Evolutionary conservation across 2,113 vertebrate species (phyloP).

Genomic region (Nycticryphes semicollaris): DNA sequence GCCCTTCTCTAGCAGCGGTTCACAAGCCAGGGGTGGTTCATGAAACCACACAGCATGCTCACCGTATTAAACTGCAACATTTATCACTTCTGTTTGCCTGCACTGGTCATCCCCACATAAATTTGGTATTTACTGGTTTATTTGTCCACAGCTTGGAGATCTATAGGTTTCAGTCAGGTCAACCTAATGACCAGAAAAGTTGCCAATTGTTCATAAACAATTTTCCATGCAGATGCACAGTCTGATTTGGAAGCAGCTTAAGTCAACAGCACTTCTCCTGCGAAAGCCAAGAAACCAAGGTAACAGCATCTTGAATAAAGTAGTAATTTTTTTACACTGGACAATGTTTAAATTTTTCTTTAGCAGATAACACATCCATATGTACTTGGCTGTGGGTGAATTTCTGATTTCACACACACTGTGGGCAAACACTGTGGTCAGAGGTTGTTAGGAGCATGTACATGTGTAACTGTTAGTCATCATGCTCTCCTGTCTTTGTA

Average conservation of each 20-base stretch:
- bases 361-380: not conserved
- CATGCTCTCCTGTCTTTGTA: not conserved
- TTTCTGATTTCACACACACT: not conserved
- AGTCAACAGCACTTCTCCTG: not conserved
- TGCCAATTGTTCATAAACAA: not conserved
- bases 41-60: not conserved
- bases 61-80: not conserved
- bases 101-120: not conserved
- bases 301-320: not conserved
- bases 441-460: not conserved
- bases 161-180: not conserved
- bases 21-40: not conserved
- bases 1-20: not conserved
- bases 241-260: not conserved
- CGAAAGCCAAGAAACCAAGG: not conserved
- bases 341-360: not conserved
- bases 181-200: not conserved
- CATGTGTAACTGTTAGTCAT: not conserved
- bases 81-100: not conserved
- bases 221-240: not conserved
- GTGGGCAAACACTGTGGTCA: not conserved
- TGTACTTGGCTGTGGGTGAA: not conserved
- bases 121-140: not conserved
- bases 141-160: not conserved
- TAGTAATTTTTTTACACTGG: not conserved